phyloP scores from a whole-genome alignment of 2,888 invertebrate species.

The Andrena trimmerana region DNA sequence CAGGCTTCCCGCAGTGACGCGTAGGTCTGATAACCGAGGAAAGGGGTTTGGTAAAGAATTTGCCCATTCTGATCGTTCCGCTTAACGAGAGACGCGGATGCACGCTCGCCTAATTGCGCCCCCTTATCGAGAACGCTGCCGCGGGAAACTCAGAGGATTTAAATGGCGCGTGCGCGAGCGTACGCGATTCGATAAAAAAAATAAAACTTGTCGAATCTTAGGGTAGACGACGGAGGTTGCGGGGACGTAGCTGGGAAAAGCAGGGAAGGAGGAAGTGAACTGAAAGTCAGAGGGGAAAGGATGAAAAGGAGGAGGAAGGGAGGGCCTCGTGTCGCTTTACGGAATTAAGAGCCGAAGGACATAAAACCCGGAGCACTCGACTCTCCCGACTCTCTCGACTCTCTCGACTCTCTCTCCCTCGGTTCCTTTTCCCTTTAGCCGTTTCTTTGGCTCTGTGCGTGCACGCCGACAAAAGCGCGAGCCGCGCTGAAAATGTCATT shows the following conservation, averaged over 20 bases:
- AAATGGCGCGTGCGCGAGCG: conserved; percentile 15
- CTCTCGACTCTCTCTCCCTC: conserved; percentile 8
- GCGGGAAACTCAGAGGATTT: conserved; percentile 48
- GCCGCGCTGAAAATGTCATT: conserved; percentile 70
- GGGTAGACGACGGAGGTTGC: background rate
- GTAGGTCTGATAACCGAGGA: conserved; percentile 5
- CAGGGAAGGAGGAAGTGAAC: conserved; percentile 41
- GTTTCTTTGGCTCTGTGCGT: conserved; percentile 25
- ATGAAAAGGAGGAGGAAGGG: conserved; percentile 39
- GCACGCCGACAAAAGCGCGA: conserved; percentile 58
- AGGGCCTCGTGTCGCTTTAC: conserved; percentile 66
- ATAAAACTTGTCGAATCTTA: background rate
- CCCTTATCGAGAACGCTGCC: conserved; percentile 42
- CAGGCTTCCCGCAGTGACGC: conserved; percentile 34
- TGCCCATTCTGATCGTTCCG: background rate
- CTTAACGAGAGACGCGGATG: conserved; percentile 28
- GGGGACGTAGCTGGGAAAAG: conserved; percentile 10
- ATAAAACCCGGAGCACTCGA: conserved; percentile 68
- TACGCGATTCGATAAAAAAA: conserved; percentile 11
- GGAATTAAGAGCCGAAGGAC: conserved; percentile 75
- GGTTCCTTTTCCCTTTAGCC: conserved; percentile 27
- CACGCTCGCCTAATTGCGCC: conserved; percentile 50
- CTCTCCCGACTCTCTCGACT: conserved; percentile 48
- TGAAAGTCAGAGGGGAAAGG: conserved; percentile 56
- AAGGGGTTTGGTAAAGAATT: conserved; percentile 8